A percentile compares a stretch with the other conserved stretches of the same genome.
Conservation (phyloP, 2,797 vertebrate genomes). For the Tinamus major region DNA sequence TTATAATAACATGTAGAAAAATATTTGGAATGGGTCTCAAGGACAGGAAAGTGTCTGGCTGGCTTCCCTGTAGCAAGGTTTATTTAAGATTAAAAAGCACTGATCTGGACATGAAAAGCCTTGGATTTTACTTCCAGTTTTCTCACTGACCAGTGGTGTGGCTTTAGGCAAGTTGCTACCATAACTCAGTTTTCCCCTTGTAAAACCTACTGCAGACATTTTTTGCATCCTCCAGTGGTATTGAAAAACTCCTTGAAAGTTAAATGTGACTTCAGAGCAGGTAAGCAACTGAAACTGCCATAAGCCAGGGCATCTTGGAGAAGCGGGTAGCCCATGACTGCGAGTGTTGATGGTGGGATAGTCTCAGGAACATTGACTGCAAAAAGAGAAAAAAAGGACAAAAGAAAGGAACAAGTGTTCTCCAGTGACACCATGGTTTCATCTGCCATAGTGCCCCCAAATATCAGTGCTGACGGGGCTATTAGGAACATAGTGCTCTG, state of each 20-base stretch:
- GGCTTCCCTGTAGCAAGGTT: neutral
- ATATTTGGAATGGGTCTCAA: neutral
- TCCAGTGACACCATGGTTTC: neutral
- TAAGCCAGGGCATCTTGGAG: neutral
- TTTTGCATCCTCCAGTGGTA: accelerated
- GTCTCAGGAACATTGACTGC: neutral
- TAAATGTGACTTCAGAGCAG: accelerated
- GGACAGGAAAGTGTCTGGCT: neutral
- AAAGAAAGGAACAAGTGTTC: neutral
- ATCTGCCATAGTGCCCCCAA: accelerated
- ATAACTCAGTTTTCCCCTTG: neutral
- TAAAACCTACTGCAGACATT: neutral
- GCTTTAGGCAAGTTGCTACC: neutral
- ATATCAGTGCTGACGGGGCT: neutral
- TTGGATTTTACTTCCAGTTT: neutral
- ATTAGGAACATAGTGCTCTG: neutral
- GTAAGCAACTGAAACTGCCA: neutral
- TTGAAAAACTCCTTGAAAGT: neutral
- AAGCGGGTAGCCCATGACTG: neutral
- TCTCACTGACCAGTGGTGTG: neutral
- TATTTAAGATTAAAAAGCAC: neutral
- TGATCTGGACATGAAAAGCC: neutral
- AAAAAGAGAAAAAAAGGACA: neutral
- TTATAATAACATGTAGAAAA: neutral
- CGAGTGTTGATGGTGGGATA: neutral